Evolutionary conservation across 2,113 vertebrate species (phyloP), one percentile per base, ranked within the genome.

Genomic region (Romanogobio albipinnatus): DNA sequence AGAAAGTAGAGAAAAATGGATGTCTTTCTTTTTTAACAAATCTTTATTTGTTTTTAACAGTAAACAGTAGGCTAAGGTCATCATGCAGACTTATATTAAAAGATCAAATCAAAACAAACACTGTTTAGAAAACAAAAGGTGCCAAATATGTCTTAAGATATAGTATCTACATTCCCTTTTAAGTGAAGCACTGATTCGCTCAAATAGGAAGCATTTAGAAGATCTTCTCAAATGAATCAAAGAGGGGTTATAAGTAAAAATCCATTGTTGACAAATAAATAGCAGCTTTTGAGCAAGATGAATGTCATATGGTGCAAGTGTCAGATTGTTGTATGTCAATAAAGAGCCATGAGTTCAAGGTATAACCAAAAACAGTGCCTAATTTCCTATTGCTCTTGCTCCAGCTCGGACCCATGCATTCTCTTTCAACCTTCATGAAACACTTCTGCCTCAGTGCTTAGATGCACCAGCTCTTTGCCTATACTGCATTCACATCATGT

Each of bases 341-440:
- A 47, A 47, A 73, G 71, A 49, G 5, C 22, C 11, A 8, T 47
- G 70, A 73, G 43, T 24, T 43, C 39, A 73, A 47, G 5, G 5
- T 73, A 73, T 73, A 47, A 74, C 70, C 70, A 47, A 73, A 73
- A 47, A 73, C 68, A 73, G 39, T 47, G 10, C 22, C 36, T 22
- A 13, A 24, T 73, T 5, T 73, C 22, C 70, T 7, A 45, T 8
- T 74, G 70, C 26, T 49, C 71, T 49, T 74, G 39, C 71, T 49
- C 71, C 43, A 74, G 13, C 29, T 29, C 29, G 29, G 45, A 73
- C 10, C 4, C 10, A 68, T 36, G 71, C 3, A 8, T 26, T 36
- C 9, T 62, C 36, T 43, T 79, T 45, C 22, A 24, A 26, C 58
- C 13, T 62, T 59, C 1, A 2, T 11, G 1, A 62, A 62, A 62